Evolutionary conservation across 2,113 vertebrate species (phyloP).

Genomic region (Emydocephalus ijimae): DNA sequence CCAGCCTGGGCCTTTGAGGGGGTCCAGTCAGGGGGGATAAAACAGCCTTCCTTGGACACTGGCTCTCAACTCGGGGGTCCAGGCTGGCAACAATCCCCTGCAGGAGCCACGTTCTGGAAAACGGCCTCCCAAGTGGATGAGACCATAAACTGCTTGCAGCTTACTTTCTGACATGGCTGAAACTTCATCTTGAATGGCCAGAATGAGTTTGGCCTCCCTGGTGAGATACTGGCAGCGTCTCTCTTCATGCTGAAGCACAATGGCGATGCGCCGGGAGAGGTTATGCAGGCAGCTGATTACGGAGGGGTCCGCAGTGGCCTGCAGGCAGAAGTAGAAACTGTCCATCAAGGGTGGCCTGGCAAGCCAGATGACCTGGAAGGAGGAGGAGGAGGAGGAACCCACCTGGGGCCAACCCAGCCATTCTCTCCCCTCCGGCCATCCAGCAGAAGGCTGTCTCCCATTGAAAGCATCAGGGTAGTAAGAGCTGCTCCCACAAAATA

Average conservation of each 20-base stretch:
- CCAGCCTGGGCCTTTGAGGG: background rate
- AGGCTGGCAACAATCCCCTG: no score
- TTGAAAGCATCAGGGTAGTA: background rate
- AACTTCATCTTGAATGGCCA: constrained; percentile 93
- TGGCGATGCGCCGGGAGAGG: constrained; percentile 89
- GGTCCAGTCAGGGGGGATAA: background rate
- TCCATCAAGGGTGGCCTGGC: background rate
- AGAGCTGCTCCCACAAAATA: background rate
- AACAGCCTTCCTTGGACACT: no score
- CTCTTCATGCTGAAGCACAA: constrained; percentile 95
- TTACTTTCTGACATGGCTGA: constrained; percentile 88
- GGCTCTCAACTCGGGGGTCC: background rate
- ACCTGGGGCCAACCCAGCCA: no score
- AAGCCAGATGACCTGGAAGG: background rate
- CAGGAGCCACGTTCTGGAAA: background rate
- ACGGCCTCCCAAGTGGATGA: background rate
- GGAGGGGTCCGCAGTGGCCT: constrained; percentile 91
- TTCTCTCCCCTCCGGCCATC: background rate
- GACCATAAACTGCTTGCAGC: constrained; percentile 25
- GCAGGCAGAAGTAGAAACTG: background rate
- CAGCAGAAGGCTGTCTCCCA: no score
- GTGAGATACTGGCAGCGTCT: constrained; percentile 96
- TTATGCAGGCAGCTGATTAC: constrained; percentile 95
- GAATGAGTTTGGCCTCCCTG: constrained; percentile 93
- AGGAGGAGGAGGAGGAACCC: background rate